Conservation (phyloP, 2,888 invertebrate genomes). For the Tinea trinotella region DNA sequence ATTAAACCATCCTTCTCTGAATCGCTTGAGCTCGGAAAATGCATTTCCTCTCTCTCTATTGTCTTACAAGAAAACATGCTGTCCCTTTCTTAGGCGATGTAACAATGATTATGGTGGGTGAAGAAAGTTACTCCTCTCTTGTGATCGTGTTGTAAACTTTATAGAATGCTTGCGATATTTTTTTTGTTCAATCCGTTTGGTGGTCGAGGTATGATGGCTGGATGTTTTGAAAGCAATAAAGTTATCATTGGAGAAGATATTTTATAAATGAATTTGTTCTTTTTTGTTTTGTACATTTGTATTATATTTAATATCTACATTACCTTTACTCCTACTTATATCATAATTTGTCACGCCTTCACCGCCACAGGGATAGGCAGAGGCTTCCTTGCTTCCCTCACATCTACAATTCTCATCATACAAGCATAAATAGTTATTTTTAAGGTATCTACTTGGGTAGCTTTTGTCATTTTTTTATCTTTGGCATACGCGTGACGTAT, state of each 20-base stretch:
- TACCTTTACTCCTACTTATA: too few species aligned
- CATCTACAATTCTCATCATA: too few species aligned
- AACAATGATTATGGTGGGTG: slow-evolving; percentile 45
- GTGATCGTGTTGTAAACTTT: slow-evolving; percentile 28
- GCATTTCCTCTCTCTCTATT: slow-evolving; percentile 38
- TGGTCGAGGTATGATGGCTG: slow-evolving; percentile 22
- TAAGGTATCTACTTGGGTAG: too few species aligned
- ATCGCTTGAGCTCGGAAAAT: slow-evolving; percentile 36
- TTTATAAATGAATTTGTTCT: too few species aligned
- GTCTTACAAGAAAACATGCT: slow-evolving; percentile 18
- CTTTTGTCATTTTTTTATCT: too few species aligned
- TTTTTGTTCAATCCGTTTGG: slow-evolving; percentile 21
- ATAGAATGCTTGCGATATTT: slow-evolving; percentile 3
- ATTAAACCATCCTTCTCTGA: slow-evolving; percentile 48
- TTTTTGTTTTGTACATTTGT: too few species aligned
- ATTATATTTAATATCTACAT: too few species aligned
- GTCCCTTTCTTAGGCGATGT: slow-evolving; percentile 29
- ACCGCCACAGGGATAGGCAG: too few species aligned
- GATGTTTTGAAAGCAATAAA: not conserved
- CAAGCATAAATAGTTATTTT: too few species aligned
- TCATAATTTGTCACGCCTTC: too few species aligned
- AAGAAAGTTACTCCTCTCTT: slow-evolving; percentile 51
- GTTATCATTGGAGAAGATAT: slow-evolving; percentile 6
- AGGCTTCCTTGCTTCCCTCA: too few species aligned
- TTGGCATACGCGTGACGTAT: too few species aligned